phyloP scores from a whole-genome alignment of 2,888 invertebrate genomes.

The Meiosimyza decipiens region DNA sequence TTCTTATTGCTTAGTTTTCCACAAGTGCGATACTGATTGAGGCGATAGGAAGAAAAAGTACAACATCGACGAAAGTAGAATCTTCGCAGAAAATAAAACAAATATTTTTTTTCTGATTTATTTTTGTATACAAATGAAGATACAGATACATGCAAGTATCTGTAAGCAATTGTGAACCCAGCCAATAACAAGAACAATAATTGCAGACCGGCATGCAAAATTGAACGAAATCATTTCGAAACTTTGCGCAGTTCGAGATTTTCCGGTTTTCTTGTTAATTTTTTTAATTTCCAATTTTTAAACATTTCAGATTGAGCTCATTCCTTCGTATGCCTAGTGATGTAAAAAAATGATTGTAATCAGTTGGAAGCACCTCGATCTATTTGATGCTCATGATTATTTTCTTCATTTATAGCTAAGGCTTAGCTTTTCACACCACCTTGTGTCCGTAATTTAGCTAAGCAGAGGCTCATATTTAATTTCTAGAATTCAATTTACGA shows the following conservation, averaged over 20 bases:
- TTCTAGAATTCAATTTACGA: too few relatives aligned
- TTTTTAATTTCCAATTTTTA: conserved; percentile 15
- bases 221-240: conserved; percentile 40
- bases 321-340: not conserved
- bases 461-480: too few relatives aligned
- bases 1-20: not conserved
- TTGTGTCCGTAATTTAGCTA: too few relatives aligned
- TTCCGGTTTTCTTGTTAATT: conserved; percentile 32
- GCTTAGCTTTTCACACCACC: too few relatives aligned
- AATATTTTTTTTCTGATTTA: not conserved
- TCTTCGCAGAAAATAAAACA: conserved; percentile 6
- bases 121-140: not conserved
- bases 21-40: not conserved
- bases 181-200: conserved; percentile 39
- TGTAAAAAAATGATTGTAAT: too few relatives aligned
- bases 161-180: conserved; percentile 7
- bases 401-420: too few relatives aligned
- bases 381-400: too few relatives aligned
- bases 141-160: not conserved
- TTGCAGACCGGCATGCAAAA: not conserved
- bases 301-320: conserved; percentile 23
- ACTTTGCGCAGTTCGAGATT: conserved; percentile 57
- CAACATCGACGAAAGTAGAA: not conserved
- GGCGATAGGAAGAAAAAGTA: not conserved
- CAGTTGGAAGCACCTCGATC: not conserved